Evolutionary conservation across 2,797 vertebrate genomes (phyloP).

Genomic region (Harpagifer antarcticus): DNA sequence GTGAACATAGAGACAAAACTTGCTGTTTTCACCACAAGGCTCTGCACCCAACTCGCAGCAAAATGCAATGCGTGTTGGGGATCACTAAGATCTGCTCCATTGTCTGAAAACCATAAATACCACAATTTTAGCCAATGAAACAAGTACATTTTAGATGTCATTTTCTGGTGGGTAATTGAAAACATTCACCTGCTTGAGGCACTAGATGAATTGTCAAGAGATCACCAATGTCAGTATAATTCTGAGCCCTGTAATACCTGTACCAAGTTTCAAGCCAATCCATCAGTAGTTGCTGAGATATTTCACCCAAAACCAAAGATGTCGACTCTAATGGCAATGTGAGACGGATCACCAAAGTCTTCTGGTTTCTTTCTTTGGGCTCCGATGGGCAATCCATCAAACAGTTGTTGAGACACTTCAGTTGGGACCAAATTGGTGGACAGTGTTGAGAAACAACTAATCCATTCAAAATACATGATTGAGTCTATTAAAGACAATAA

Average conservation of each 20-base stretch:
- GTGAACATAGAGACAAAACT: too few relatives aligned
- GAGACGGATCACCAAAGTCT: background rate
- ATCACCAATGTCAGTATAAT: background rate
- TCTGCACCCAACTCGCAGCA: too few relatives aligned
- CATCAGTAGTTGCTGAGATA: slow-evolving; percentile 1
- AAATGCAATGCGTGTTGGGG: too few relatives aligned
- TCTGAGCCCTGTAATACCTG: background rate
- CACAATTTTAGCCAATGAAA: background rate
- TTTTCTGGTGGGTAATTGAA: background rate
- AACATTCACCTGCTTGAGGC: background rate
- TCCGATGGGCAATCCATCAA: background rate
- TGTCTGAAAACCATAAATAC: background rate
- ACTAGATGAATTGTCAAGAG: background rate
- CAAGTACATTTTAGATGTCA: background rate
- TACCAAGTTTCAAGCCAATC: slow-evolving; percentile 12
- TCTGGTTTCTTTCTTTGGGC: slow-evolving; percentile 5
- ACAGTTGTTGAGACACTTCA: background rate
- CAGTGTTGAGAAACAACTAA: background rate
- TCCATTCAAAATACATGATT: slow-evolving; percentile 5
- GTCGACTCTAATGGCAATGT: background rate
- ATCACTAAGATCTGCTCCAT: background rate
- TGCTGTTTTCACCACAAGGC: too few relatives aligned
- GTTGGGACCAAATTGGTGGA: background rate
- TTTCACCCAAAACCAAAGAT: slow-evolving; percentile 20
- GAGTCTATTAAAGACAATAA: background rate